phyloP scores from a whole-genome alignment of 2,113 vertebrate genomes.

The Eulacestoma nigropectus region DNA sequence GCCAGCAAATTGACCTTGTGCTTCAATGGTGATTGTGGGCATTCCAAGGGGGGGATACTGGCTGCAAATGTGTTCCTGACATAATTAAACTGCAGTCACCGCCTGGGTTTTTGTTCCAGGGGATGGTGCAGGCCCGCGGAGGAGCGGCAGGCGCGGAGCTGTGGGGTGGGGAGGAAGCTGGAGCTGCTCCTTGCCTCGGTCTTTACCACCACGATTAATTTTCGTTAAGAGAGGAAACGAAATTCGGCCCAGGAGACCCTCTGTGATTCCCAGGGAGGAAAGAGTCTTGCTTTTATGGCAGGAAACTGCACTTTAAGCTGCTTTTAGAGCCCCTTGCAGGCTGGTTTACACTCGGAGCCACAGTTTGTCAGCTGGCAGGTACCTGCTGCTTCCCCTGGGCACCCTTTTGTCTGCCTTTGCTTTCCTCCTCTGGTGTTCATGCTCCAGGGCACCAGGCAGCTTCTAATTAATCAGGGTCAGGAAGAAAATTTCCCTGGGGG shows the following conservation, averaged over 20 bases:
- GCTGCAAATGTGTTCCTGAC: neutral
- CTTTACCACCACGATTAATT: neutral
- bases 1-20: neutral
- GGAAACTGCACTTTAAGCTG: neutral
- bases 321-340: neutral
- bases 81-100: neutral
- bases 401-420: neutral
- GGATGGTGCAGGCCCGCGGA: neutral
- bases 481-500: conserved; percentile 9
- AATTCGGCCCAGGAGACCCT: neutral
- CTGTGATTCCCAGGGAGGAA: neutral
- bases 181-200: neutral
- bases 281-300: neutral
- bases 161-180: neutral
- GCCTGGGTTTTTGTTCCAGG: neutral
- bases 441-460: conserved; percentile 13
- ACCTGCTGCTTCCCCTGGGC: neutral
- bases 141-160: neutral
- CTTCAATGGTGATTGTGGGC: neutral
- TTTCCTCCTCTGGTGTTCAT: neutral
- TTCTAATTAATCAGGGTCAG: conserved; percentile 19
- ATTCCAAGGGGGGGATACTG: neutral
- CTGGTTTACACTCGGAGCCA: neutral
- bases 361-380: neutral
- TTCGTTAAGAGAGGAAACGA: conserved; percentile 25